Conservation (phyloP, 35 echinoderm and acorn worm genomes). For the Anneissia japonica region DNA sequence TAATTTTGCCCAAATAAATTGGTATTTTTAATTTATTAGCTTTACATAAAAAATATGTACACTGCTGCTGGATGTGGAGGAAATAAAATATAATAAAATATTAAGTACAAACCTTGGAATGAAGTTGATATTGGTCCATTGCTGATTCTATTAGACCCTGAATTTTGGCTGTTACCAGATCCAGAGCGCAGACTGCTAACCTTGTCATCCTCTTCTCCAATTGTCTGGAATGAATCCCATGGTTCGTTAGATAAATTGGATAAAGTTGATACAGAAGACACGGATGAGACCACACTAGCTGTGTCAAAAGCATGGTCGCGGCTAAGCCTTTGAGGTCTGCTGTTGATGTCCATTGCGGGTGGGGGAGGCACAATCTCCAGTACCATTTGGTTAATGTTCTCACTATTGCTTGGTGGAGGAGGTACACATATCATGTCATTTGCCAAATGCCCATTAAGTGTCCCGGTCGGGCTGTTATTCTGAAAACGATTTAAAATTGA, state of each 20-base stretch:
- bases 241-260: conserved; percentile 48
- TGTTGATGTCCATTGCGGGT: conserved; percentile 47
- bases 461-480: background rate
- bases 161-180: too few species aligned
- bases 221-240: conserved; percentile 4
- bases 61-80: too few species aligned
- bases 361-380: conserved; percentile 50
- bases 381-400: background rate
- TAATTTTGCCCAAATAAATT: too few species aligned
- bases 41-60: too few species aligned
- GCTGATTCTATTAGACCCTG: background rate
- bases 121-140: background rate
- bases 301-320: conserved; percentile 64
- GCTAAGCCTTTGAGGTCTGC: conserved; percentile 9
- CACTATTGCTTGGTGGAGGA: background rate
- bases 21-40: too few species aligned
- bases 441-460: background rate
- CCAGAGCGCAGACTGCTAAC: background rate
- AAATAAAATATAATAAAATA: too few species aligned
- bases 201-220: conserved; percentile 4
- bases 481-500: background rate
- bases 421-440: background rate
- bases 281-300: conserved; percentile 71
- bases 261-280: conserved; percentile 82
- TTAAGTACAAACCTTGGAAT: conserved; percentile 1